Base-by-base conservation (phyloP, 2,888 invertebrate species). In the Andrena minutula region DNA sequence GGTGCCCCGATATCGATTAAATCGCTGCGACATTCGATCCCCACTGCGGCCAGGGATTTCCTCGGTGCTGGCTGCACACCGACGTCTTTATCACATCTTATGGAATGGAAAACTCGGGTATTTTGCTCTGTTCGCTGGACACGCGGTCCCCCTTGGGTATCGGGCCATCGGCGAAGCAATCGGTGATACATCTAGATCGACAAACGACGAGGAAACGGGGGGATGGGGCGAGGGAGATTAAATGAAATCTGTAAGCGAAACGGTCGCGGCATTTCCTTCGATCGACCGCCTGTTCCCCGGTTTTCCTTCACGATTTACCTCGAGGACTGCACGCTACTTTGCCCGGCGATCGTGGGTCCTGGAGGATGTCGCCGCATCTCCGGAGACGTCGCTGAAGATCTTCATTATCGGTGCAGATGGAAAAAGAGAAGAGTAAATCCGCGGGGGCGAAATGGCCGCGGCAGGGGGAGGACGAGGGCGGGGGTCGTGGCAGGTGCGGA, bases 61-160 rank as follows among this genome's bases (percentile, higher is more conserved):
- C 69, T 12, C 1, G 56, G 28, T 41, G 60, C 51, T 56, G 6
- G 72, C 56, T 2, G 12, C 8, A 16, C 77, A 73, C 63, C 68
- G 74, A 84, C 80, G 81, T 77, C 83, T 87, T 84, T 81, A 86
- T 87, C 81, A 86, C 82, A 86, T 82, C 84, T 83, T 82, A 86
- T 84, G 77, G 76, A 70, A 86, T 70, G 70, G 76, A 79, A 83
- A 77, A 76, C 58, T 60, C 74, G 82, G 72, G 69, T 78, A 70
- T 10, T 82, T 84, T 69, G 61, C 79, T 64, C 61, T 30, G 70
- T 51, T 28, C 53, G 64, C 23, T 41, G 74, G 75, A 70, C 75
- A 68, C 63, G 56, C 69, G 64, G 16, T 47, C 51, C 60, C 82
- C 53, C 72, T 64, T 10, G 69, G 53, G 56, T 41, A 41, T 41